Evolutionary conservation across 2,113 vertebrate genomes (phyloP).

Genomic region (Cepphus grylle): DNA sequence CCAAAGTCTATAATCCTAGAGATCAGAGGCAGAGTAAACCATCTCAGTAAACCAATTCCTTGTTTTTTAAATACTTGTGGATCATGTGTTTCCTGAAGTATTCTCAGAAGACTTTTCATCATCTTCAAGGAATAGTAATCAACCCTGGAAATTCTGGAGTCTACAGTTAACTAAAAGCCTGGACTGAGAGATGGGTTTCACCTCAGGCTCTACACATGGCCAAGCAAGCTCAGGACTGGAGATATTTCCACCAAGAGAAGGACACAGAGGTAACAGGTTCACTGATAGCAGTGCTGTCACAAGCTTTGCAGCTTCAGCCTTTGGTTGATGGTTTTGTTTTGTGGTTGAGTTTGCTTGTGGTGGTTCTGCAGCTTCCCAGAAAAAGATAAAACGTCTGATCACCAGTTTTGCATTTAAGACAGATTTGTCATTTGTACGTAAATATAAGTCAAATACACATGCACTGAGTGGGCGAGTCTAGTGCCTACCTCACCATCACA

Average conservation of each 20-base stretch:
- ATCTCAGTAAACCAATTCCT: not conserved
- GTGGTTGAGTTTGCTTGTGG: not conserved
- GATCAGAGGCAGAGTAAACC: not conserved
- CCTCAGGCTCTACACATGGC: not conserved
- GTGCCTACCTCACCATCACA: not conserved
- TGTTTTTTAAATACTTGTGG: not conserved
- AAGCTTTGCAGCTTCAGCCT: not conserved
- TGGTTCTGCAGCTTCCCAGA: not conserved
- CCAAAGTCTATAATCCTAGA: not conserved
- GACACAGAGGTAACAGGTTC: not conserved
- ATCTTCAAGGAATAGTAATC: not conserved
- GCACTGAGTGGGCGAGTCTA: not conserved
- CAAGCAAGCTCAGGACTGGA: not conserved
- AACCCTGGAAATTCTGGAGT: not conserved
- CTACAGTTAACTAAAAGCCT: not conserved
- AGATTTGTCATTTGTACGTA: not conserved
- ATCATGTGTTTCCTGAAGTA: not conserved
- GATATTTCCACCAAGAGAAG: not conserved
- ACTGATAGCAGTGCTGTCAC: not conserved
- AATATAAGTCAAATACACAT: not conserved
- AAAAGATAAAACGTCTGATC: not conserved
- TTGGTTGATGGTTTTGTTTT: not conserved
- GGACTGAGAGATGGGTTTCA: not conserved
- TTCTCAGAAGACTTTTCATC: not conserved
- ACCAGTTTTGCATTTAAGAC: not conserved